These are phyloP conservation scores for Triplophysa bombifrons DNA, from an alignment of 2,797 vertebrate genomes.

Conservation along the genomic window DNA sequence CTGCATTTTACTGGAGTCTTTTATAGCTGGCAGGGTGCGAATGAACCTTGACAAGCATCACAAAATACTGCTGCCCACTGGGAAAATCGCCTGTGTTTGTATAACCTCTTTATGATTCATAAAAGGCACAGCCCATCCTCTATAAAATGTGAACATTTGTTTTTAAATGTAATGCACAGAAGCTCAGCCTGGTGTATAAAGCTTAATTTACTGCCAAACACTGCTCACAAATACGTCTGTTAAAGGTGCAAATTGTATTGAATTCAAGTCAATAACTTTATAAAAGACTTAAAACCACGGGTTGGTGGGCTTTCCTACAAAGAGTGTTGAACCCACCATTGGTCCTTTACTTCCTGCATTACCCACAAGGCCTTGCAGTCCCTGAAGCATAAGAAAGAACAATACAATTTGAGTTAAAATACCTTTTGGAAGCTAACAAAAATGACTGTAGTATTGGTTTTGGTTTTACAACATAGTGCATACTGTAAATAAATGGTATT, in stretches of 20 bases:
- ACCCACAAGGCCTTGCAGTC: constrained; percentile 73
- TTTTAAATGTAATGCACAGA: constrained; percentile 51
- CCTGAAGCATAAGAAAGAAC: constrained; percentile 71
- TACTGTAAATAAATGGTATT: too few species aligned
- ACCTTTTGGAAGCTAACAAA: too few species aligned
- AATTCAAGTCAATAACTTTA: background rate
- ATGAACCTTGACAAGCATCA: constrained; percentile 50
- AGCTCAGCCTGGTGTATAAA: constrained; percentile 15
- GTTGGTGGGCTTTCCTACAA: constrained; percentile 1
- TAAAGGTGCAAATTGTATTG: background rate
- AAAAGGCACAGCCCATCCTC: constrained; percentile 43
- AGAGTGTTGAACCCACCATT: constrained; percentile 69
- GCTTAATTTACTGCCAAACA: constrained; percentile 4
- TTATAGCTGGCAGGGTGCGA: constrained; percentile 33
- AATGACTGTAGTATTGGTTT: too few species aligned
- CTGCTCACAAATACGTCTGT: background rate
- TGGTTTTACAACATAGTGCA: too few species aligned
- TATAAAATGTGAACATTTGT: constrained; percentile 55
- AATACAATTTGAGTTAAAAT: background rate
- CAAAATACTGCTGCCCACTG: constrained; percentile 20
- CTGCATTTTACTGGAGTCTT: constrained; percentile 32
- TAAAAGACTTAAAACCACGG: constrained; percentile 6
- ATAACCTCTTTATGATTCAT: constrained; percentile 51
- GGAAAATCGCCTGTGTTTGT: constrained; percentile 23
- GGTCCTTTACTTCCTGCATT: constrained; percentile 74